Evolutionary conservation across 2,888 invertebrate species (phyloP), one percentile per base, ranked within the genome.

Genomic region (Biston stratarius): DNA sequence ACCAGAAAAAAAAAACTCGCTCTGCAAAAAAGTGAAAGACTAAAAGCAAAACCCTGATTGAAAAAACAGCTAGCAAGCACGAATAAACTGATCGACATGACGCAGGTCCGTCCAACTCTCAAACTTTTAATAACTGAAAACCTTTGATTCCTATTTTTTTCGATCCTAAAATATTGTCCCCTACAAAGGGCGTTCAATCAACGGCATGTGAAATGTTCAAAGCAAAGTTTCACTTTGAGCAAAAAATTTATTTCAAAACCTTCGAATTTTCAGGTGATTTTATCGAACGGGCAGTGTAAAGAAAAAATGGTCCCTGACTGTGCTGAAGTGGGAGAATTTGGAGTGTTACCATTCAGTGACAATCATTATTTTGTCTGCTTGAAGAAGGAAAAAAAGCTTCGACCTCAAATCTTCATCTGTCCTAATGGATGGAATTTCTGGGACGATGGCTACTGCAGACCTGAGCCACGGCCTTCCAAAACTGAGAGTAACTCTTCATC

Each of bases 331-430:
- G 93, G 92, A 0, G 87, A 91, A 67, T 84, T 83, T 8, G 91
- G 87, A 0, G 85, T 81, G 0, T 66, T 93, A 3, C 71, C 78
- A 0, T 48, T 72, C 33, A 91, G 92, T 64, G 79, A 85, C 8
- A 91, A 92, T 71, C 89, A 93, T 74, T 94, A 94, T 77, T 93
- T 88, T 78, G 88, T 93, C 0, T 94, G 94, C 49, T 79, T 92
- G 3, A 77, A 77, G 24, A 90, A 83, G 51, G 71, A 82, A 0
- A 82, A 84, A 0, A 47, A 36, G 0, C 60, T 91, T 0, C 83
- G 86, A 34, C 91, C 94, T 5, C 93, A 93, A 75, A 73, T 94
- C 24, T 92, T 94, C 77, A 85, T 93, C 51, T 94, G 94, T 52
- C 94, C 94, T 0, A 87, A 92, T 61, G 94, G 94, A 8, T 92